Conservation (phyloP, 23 tunicate species). For the Aplidium turbinatum region DNA sequence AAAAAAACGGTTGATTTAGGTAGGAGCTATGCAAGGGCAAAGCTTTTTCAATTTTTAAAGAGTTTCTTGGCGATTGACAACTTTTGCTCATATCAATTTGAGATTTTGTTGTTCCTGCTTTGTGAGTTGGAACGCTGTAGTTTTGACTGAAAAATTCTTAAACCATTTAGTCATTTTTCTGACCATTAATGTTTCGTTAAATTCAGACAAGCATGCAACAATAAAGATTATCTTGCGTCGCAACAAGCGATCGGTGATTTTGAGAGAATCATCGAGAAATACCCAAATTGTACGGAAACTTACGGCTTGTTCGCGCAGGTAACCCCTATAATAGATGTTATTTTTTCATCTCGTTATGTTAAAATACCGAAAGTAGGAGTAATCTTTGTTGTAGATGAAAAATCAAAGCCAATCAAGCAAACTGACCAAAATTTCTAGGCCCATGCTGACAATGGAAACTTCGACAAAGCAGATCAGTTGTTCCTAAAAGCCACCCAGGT, state of each 20-base stretch:
- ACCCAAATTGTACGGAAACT: conserved; percentile 82
- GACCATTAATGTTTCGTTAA: background rate
- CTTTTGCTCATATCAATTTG: too few species aligned
- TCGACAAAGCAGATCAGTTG: conserved; percentile 71
- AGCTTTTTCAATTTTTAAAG: too few species aligned
- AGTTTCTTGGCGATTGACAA: too few species aligned
- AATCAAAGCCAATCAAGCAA: background rate
- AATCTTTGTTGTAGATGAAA: background rate
- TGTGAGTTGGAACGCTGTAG: too few species aligned
- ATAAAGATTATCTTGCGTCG: conserved; percentile 39
- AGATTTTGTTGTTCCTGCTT: too few species aligned
- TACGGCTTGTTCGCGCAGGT: conserved; percentile 88
- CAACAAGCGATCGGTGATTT: conserved; percentile 50
- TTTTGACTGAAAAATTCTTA: too few species aligned
- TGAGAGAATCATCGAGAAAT: conserved; percentile 60
- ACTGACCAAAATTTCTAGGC: conserved; percentile 56
- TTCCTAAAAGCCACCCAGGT: conserved; percentile 60
- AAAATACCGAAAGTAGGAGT: background rate
- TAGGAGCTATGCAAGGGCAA: too few species aligned
- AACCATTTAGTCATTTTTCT: too few species aligned
- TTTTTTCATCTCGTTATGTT: background rate
- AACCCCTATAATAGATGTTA: background rate
- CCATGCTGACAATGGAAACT: conserved; percentile 67
- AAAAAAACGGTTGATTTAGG: too few species aligned
- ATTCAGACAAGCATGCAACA: conserved; percentile 63